These are phyloP conservation scores for Laticauda colubrina DNA, from an alignment of 2,113 vertebrate genomes.

Conservation along the genomic window DNA sequence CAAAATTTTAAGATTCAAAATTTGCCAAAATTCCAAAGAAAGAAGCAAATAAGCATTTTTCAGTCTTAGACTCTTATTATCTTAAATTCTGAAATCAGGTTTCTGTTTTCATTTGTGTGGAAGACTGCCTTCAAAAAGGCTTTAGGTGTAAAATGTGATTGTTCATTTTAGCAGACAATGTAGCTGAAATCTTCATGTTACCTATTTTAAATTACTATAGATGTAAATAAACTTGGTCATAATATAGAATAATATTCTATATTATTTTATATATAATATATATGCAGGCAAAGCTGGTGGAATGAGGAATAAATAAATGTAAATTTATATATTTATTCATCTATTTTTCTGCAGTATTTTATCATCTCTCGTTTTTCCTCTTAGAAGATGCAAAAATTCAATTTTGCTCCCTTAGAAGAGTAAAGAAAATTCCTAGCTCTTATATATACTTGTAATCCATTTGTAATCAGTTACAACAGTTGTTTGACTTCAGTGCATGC, in stretches of 20 bases:
- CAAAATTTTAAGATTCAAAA: background rate
- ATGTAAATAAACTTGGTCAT: background rate
- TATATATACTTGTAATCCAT: background rate
- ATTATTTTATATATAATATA: background rate
- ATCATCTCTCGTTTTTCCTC: background rate
- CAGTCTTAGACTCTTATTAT: background rate
- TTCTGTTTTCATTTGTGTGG: background rate
- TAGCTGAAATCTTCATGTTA: background rate
- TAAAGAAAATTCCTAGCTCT: background rate
- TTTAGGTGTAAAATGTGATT: background rate
- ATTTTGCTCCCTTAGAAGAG: background rate
- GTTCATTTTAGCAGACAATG: background rate
- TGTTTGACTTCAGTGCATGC: background rate
- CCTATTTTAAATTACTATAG: background rate
- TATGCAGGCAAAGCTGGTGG: background rate
- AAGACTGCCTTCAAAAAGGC: background rate
- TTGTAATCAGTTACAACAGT: background rate
- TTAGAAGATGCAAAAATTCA: background rate
- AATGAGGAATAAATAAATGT: background rate
- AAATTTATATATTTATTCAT: background rate
- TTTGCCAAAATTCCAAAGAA: background rate
- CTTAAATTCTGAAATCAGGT: background rate
- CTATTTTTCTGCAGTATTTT: background rate
- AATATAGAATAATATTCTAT: background rate
- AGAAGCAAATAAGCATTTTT: background rate